Evolutionary conservation across 1,140 invertebrate genomes (phyloP).

Genomic region (Caenorhabditis tropicalis): DNA sequence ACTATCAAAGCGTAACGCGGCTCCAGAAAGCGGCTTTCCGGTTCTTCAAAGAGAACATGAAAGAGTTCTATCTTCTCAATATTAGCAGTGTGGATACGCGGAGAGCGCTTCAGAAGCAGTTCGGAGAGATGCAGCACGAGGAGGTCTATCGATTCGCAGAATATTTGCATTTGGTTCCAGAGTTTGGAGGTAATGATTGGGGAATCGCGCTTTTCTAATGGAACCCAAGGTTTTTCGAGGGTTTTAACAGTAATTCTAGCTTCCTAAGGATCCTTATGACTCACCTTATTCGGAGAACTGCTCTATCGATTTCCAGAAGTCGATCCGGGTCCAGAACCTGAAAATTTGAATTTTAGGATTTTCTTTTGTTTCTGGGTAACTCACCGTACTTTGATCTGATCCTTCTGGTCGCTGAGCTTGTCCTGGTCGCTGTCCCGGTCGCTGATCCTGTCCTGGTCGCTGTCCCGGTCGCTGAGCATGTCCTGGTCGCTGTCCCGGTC

Average conservation of each 20-base stretch:
- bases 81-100: constrained; percentile 91
- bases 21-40: constrained; percentile 88
- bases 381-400: neutral
- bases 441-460: no score
- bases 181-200: constrained; percentile 75
- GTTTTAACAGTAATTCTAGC: no score
- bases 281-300: no score
- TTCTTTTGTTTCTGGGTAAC: neutral
- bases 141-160: constrained; percentile 83
- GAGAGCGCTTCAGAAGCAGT: constrained; percentile 84
- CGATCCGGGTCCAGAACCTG: no score
- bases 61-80: constrained; percentile 87
- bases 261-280: no score
- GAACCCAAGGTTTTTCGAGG: no score
- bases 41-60: constrained; percentile 78
- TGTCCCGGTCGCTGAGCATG: no score
- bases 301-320: no score
- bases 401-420: no score
- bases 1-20: constrained; percentile 74
- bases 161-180: constrained; percentile 85
- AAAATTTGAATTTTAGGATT: constrained; percentile 71
- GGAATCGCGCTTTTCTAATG: neutral
- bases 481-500: no score
- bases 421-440: no score
- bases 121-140: constrained; percentile 81